Base-by-base conservation (phyloP, 2,888 invertebrate species). In the Apamea monoglypha region DNA sequence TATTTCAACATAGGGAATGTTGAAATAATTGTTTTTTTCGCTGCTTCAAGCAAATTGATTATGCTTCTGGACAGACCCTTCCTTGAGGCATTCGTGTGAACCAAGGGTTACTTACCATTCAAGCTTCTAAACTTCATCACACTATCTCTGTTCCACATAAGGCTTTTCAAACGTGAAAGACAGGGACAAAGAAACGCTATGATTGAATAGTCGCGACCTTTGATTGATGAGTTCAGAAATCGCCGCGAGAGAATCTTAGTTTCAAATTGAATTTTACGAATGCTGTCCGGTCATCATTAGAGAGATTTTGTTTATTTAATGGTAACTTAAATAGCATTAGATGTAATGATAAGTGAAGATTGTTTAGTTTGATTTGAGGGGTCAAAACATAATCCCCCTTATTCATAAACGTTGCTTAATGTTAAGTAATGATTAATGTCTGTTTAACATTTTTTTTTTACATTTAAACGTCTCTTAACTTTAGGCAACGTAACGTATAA, bases 191-290 rank as follows among this genome's bases (percentile, higher is more conserved):
- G 72, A 61, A 85, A 71, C 53, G 72, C 67, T 82, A 84, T 86
- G 78, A 88, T 87, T 85, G 87, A 87, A 87, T 83, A 89, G 88
- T 87, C 76, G 90, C 87, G 84, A 90, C 91, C 89, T 88, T 92
- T 95, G 95, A 95, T 95, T 95, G 93, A 95, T 95, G 94, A 90
- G 89, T 87, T 89, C 78, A 84, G 83, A 89, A 91, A 91, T 83
- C 88, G 92, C 92, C 92, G 90, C 91, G 82, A 94, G 90, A 91
- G 90, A 91, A 92, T 85, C 89, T 92, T 74, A 59, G 70, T 40
- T 81, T 76, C 40, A 91, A 93, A 94, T 94, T 94, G 90, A 94
- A 93, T 94, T 93, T 91, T 87, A 90, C 89, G 80, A 92, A 91
- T 91, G 87, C 82, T 87, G 89, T 91, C 89, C 86, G 86, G 83